Evolutionary conservation across 2,888 invertebrate genomes (phyloP).

Genomic region (Gari tellinella): DNA sequence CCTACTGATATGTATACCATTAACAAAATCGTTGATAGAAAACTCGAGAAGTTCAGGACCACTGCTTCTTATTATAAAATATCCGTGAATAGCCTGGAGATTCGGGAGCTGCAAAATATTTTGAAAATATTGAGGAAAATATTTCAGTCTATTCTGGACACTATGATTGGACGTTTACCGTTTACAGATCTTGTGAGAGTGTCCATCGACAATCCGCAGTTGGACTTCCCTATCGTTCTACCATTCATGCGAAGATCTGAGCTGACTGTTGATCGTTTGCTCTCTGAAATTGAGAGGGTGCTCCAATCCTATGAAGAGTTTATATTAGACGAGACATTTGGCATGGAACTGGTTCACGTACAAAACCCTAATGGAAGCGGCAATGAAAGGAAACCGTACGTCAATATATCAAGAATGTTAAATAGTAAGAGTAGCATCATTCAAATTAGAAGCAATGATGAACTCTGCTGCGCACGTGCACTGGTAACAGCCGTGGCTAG

Average conservation of each 20-base stretch:
- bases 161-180: slow-evolving; percentile 10
- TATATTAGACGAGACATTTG: slow-evolving; percentile 33
- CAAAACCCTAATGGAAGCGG: slow-evolving; percentile 14
- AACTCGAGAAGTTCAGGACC: slow-evolving; percentile 27
- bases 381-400: slow-evolving; percentile 9
- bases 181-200: slow-evolving; percentile 43
- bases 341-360: slow-evolving; percentile 28
- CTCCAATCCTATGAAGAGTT: slow-evolving; percentile 49
- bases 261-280: slow-evolving; percentile 37
- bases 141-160: slow-evolving; percentile 28
- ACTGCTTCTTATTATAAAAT: slow-evolving; percentile 32
- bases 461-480: slow-evolving; percentile 43
- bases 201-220: slow-evolving; percentile 33
- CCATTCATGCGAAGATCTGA: slow-evolving; percentile 38
- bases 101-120: slow-evolving; percentile 12
- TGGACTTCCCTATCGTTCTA: slow-evolving; percentile 42
- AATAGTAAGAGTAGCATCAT: slow-evolving; percentile 21
- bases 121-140: slow-evolving; percentile 26
- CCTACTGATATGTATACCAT: slow-evolving; percentile 23
- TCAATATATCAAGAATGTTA: slow-evolving; percentile 22
- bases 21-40: slow-evolving; percentile 16
- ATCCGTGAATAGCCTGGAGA: slow-evolving; percentile 13
- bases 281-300: slow-evolving; percentile 53
- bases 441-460: slow-evolving; percentile 27
- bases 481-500: slow-evolving; percentile 38